Base-by-base conservation (phyloP, 2,888 invertebrate species). In the Dryobota labecula region DNA sequence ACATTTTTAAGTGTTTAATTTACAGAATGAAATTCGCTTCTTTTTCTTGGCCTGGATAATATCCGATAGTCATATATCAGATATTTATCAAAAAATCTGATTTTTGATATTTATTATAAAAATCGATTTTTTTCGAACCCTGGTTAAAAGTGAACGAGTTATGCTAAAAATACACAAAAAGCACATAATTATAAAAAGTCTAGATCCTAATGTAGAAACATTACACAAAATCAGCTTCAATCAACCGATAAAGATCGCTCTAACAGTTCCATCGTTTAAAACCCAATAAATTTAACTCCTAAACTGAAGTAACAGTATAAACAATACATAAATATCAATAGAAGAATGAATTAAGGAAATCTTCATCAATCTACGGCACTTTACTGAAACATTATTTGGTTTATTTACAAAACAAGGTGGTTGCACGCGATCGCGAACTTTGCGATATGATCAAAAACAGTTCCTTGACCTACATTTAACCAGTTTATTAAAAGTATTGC, bases 401-500 rank as follows among this genome's bases (percentile, higher is more conserved):
- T 73, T 80, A 84, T 83, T 78, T 62, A 56, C 68, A 70, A 82
- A 85, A 78, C 67, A 73, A 70, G 54, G 62, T 9, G 51, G 58
- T 36, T 47, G 53, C 87, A 87, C 84, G 86, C 85, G 68, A 85
- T 74, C 77, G 72, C 69, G 41, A 78, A 76, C 67, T 54, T 27
- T 51, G 54, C 54, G 51, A 71, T 76, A 66, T 68, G 53, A 76
- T 61, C 54, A 60, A 66, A 77, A 79, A 77, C 64, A 66, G 58
- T 63, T 70, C 58, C 56, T 68, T 74, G 77, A 76, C 84, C 76
- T 56, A 82, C 63, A 79, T 81, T 65, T 60, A 71, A 61, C 63
- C 38, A 33, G 36, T 64, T 64, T 64, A 51, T 45, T 56, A 57
- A 43, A 43, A 24, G 53, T 45, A 57, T 67, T n/a, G 51, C 24